A percentile compares a stretch with the other conserved stretches of the same genome.
Conservation (phyloP, 37 sponge, comb jelly and placozoan genomes). For the Geodia barretti region DNA sequence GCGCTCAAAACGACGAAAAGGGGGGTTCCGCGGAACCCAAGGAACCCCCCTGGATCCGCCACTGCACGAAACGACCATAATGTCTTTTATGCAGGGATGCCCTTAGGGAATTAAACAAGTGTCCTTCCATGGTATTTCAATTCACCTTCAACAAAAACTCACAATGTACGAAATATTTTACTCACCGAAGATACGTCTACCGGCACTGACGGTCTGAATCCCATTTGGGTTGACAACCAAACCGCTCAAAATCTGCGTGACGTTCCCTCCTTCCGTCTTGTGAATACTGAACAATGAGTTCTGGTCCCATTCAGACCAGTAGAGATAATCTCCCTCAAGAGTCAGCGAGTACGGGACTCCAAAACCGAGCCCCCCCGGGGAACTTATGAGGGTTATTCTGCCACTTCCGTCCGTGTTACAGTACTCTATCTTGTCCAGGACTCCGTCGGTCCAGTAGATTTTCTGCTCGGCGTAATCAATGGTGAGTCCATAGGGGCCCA, state of each 20-base stretch:
- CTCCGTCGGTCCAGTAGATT: conserved; percentile 33
- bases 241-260: not conserved
- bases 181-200: not conserved
- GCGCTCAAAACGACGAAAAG: no score
- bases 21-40: no score
- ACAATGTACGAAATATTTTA: no score
- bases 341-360: conserved; percentile 56
- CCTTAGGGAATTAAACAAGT: no score
- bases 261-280: not conserved
- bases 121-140: not conserved
- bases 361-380: not conserved
- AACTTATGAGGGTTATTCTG: conserved; percentile 11
- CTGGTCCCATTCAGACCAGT: conserved; percentile 66
- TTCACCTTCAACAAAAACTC: no score
- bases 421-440: conserved; percentile 8
- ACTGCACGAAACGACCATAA: no score
- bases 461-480: conserved; percentile 25
- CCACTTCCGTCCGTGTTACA: conserved; percentile 20
- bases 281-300: conserved; percentile 9
- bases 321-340: conserved; percentile 35
- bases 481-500: conserved; percentile 37
- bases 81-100: no score
- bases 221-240: not conserved
- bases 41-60: no score
- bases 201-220: not conserved